Base-by-base conservation (phyloP, 2,113 vertebrate species). In the Phoxinus phoxinus region DNA sequence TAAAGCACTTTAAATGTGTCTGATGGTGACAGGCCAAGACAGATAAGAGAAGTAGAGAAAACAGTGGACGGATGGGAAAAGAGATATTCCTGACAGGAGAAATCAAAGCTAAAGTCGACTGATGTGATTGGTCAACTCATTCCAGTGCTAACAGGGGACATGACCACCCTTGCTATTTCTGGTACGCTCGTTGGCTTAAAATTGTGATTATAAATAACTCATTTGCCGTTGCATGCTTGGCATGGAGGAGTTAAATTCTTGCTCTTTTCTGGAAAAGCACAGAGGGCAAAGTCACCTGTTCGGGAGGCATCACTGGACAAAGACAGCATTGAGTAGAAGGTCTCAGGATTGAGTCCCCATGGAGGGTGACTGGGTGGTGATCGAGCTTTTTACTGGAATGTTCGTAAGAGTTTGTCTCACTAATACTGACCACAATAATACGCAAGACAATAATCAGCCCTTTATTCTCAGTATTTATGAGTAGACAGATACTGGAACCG, bases 261-360 rank as follows among this genome's bases (percentile, higher is more conserved):
- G 19, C 19, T 46, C 41, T 30, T 83, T 72, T 46, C 56, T 89
- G 69, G 74, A 81, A 74, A 41, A 56, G 51, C 41, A 32, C n/a
- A 77, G 72, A 79, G 58, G 65, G 76, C 83, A 32, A 8, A 86
- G 90, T 92, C 91, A 93, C 90, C 91, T 92, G 90, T 92, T 90
- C 83, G 85, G 76, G 74, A 17, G 56, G 23, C 41, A 71, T 85
- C 17, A n/a, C 63, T 75, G 81, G 81, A 93, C 92, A 94, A 93
- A 90, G 93, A 87, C 91, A 87, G 58, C 89, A 91, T 91, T 93
- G 90, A 92, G 58, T n/a, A 65, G 13, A 86, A 72, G 3, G 63
- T 35, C 80, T 67, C 59, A 65, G 59, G 59, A 59, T 80, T 30
- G 25, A 81, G 79, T 83, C 46, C 65, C 48, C 13, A 27, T 72